Evolutionary conservation across 2,888 invertebrate species (phyloP), one percentile per base, ranked within the genome.

Genomic region (Luperina testacea): DNA sequence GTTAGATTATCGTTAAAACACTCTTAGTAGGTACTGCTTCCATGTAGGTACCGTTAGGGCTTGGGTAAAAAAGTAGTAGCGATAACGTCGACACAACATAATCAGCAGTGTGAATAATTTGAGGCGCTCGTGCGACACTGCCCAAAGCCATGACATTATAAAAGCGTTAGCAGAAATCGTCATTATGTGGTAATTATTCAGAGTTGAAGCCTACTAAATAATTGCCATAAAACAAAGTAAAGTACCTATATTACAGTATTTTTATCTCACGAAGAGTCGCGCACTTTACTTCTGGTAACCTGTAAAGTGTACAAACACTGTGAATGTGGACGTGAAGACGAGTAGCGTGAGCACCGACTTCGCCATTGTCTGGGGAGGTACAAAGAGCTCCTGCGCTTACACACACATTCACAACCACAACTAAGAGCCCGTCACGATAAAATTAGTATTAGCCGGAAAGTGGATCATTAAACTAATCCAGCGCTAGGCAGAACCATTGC

Each of bases 21-120:
- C 27, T 74, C 48, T 74, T 45, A 82, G 70, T n/a, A n/a, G n/a
- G n/a, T 32, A 48, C 57, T 51, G 38, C 57, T 20, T n/a, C 24
- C 42, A 53, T 53, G 48, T n/a, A n/a, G n/a, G n/a, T 59, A 81
- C 75, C 57, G 82, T 72, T 65, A 75, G n/a, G 17, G 27, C 65
- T 65, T 81, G n/a, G 63, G 64, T 57, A 73, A 81, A 76, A 59
- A 53, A 24, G 59, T 70, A 59, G 15, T 53, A 24, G 15, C 53
- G 83, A 75, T 83, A 86, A 74, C 59, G 51, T 11, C 48, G n/a
- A 53, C 51, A 6, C 63, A 74, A 61, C 42, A 78, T n/a, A 70
- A 75, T 82, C 68, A 70, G 53, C 74, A 61, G 48, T 78, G 78
- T 77, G 72, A 75, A 84, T 75, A 84, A 84, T 75, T 83, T 83